A percentile compares a stretch with the other conserved stretches of the same genome.
phyloP scores from a whole-genome alignment of 2,888 invertebrate species.

The Catonia carolina region DNA sequence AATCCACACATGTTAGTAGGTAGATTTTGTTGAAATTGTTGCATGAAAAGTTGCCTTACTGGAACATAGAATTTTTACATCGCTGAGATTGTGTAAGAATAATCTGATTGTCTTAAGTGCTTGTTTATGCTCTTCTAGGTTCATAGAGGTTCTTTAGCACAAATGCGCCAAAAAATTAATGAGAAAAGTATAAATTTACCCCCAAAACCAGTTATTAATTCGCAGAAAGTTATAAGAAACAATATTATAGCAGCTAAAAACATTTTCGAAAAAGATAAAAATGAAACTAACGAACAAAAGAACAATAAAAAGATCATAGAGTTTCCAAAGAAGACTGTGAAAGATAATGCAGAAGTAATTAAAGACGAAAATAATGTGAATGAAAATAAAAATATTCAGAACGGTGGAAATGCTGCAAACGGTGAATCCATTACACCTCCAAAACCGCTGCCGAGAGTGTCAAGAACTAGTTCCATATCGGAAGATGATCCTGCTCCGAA shows the following conservation, averaged over 20 bases:
- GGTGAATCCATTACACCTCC: constrained; percentile 54
- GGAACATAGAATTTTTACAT: constrained; percentile 17
- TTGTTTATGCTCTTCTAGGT: constrained; percentile 42
- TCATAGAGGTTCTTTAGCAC: constrained; percentile 44
- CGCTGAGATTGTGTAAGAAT: no score
- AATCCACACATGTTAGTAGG: no score
- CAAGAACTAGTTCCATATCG: constrained; percentile 61
- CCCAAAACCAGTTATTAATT: constrained; percentile 11
- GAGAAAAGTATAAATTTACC: constrained; percentile 18
- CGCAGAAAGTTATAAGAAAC: constrained; percentile 26
- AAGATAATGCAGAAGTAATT: no score
- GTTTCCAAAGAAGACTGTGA: constrained; percentile 23
- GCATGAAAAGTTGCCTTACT: constrained; percentile 14
- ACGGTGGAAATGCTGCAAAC: constrained; percentile 38
- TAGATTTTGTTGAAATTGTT: constrained; percentile 18
- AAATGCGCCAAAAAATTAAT: constrained; percentile 27
- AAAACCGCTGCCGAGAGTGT: constrained; percentile 73
- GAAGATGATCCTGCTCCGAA: constrained; percentile 55
- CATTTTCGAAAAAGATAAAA: constrained; percentile 32
- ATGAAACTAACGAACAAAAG: constrained; percentile 33
- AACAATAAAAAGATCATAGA: constrained; percentile 33
- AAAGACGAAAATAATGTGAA: constrained; percentile 20
- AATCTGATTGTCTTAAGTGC: no score
- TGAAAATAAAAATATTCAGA: constrained; percentile 38
- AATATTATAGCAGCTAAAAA: constrained; percentile 29